Evolutionary conservation across 2,888 invertebrate species (phyloP), one percentile per base, ranked within the genome.

Genomic region (Pseudolycoriella hygida): DNA sequence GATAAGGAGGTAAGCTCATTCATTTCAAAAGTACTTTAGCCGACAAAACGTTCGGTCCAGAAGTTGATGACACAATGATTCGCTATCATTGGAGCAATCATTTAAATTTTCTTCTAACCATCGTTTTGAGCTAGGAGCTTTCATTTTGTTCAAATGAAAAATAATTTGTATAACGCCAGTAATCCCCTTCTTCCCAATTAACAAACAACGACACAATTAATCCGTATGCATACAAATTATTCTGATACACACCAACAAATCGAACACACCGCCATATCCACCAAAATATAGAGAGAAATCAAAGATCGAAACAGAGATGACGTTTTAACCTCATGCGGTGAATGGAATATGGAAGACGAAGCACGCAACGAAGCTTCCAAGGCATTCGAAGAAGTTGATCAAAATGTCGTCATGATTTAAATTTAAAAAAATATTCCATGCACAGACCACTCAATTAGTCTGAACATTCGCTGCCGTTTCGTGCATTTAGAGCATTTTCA

Each of bases 301-400:
- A 45, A 49, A 14, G 44, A 41, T 37, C 48, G 49, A 40, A 46
- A 48, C 30, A 51, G 53, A 17, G 60, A 62, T 46, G 62, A 61
- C 48, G 61, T 61, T 19, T 53, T 61, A 20, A 53, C 55, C 30
- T 55, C 60, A 45, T 62, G 62, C 48, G 62, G 61, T 2, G 62
- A 62, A 51, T 61, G 61, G 61, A 59, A 59, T 11, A 61, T 59
- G 46, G 61, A 60, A 46, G 61, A 60, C 47, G 59, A 46, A 11
- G 43, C 37, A 11, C 31, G 40, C 3, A 40, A 40, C 3, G 39
- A 46, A 42, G 41, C 39, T 12, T 20, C 19, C 14, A 25, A 34
- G 19, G 42, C 41, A 14, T 42, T 46, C 10, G 42, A 44, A 12
- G 44, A 44, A 17, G 44, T 44, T 12, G 39, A 44, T 44, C 44